Base-by-base conservation (phyloP, 2,888 invertebrate genomes). In the Yponomeuta sedellus region DNA sequence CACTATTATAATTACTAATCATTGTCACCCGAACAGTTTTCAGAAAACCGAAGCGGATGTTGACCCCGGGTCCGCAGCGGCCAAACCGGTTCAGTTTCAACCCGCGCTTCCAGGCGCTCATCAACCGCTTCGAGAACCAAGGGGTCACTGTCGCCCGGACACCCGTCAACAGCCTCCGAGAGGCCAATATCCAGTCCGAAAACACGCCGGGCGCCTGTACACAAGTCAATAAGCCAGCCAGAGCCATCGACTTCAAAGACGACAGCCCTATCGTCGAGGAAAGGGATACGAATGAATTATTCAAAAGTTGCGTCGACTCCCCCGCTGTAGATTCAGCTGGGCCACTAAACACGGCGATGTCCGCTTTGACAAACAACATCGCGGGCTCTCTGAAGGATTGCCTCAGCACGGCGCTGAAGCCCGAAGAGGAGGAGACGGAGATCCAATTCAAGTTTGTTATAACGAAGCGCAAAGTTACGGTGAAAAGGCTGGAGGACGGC, bases 371-470 rank as follows among this genome's bases (percentile, higher is more conserved):
- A 22, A 76, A 83, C 22, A 90, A 71, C 22, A 83, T 90, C 58
- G 88, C 87, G 52, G 84, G 87, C 0, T 82, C 89, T 0, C 71
- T 91, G 8, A 86, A 91, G 70, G 83, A 80, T 34, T 90, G 90
- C 66, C 73, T 91, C 39, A 80, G 78, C 64, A 79, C 86, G 1
- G 87, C 84, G 16, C 70, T 91, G 64, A 79, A 76, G 71, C 78
- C 86, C 1, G 81, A 78, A 2, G 87, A 85, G 64, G 87, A 88
- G 58, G 88, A 89, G 71, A 90, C 90, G 0, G 90, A 91, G 73
- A 86, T 91, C 72, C 88, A 91, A 74, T 90, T 91, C 68, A 88
- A 91, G 77, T 90, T 91, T 72, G 81, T 86, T 8, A 88, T 91
- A 69, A 86, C 86, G 1, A 89, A 87, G 73, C 88, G 80, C 73